A percentile compares a stretch with the other conserved stretches of the same genome.
These are phyloP conservation scores for Aphis gossypii DNA, from an alignment of 1,140 invertebrate species.

Conservation along the genomic window DNA sequence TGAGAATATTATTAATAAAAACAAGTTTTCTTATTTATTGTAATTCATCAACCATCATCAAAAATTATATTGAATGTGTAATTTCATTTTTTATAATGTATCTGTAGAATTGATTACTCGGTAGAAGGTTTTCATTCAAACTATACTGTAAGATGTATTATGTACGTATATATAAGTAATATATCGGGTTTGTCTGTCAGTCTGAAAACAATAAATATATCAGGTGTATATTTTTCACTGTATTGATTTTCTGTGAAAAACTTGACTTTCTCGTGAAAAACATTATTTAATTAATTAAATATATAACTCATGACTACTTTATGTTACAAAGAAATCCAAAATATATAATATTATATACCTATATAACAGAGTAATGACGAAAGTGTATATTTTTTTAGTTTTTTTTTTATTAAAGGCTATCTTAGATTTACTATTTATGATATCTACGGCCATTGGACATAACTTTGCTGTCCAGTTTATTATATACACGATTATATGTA, in stretches of 20 bases:
- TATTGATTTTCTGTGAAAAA: not conserved
- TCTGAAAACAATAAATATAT: not conserved
- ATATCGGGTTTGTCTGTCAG: slow-evolving; percentile 1
- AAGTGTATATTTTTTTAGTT: not conserved
- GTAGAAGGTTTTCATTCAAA: not conserved
- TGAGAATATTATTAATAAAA: not conserved
- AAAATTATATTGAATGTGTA: not conserved
- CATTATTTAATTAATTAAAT: not conserved
- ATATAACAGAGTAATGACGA: not conserved
- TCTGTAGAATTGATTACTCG: not conserved
- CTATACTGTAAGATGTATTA: not conserved
- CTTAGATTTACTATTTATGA: too few relatives aligned
- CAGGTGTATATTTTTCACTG: not conserved
- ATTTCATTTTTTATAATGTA: not conserved
- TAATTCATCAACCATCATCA: not conserved
- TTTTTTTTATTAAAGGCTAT: not conserved
- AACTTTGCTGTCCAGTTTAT: not conserved
- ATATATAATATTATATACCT: not conserved
- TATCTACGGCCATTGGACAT: not conserved
- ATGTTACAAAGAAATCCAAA: not conserved
- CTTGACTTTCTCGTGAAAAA: not conserved
- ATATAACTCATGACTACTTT: not conserved
- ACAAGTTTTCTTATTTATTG: not conserved
- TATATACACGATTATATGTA: not conserved
- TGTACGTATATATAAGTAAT: not conserved